Evolutionary conservation across 2,888 invertebrate species (phyloP).

Genomic region (Hypolimnas misippus): DNA sequence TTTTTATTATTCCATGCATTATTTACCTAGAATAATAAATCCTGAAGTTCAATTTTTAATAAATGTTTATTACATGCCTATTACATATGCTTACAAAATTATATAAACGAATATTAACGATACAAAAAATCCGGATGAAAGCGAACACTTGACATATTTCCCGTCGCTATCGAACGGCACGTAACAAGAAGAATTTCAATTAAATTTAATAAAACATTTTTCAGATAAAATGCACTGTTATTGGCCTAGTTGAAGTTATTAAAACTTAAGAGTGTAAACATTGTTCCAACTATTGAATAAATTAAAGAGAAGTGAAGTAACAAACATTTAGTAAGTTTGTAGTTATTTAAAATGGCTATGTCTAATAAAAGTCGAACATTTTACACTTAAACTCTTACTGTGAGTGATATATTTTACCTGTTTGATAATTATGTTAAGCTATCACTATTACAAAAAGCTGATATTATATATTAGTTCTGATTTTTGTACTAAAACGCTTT

Average conservation of each 20-base stretch:
- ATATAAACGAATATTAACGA: slow-evolving; percentile 30
- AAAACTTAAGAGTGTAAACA: slow-evolving; percentile 12
- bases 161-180: slow-evolving; percentile 19
- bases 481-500: no score
- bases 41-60: no score
- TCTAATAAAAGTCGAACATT: no score
- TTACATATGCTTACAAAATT: no score
- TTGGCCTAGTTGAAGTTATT: slow-evolving; percentile 26
- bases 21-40: no score
- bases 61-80: no score
- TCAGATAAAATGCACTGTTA: slow-evolving; percentile 23
- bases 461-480: no score
- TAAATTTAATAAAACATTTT: slow-evolving; percentile 31
- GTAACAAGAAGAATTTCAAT: slow-evolving; percentile 32
- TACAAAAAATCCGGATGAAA: slow-evolving; percentile 31
- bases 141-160: slow-evolving; percentile 23
- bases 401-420: no score
- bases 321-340: neutral
- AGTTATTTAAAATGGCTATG: neutral
- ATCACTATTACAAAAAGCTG: no score
- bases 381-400: no score
- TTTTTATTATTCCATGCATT: no score
- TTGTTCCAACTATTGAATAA: neutral
- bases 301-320: neutral
- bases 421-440: no score